phyloP scores from a whole-genome alignment of 2,888 invertebrate genomes.

The Zhuqinia jingwanae region DNA sequence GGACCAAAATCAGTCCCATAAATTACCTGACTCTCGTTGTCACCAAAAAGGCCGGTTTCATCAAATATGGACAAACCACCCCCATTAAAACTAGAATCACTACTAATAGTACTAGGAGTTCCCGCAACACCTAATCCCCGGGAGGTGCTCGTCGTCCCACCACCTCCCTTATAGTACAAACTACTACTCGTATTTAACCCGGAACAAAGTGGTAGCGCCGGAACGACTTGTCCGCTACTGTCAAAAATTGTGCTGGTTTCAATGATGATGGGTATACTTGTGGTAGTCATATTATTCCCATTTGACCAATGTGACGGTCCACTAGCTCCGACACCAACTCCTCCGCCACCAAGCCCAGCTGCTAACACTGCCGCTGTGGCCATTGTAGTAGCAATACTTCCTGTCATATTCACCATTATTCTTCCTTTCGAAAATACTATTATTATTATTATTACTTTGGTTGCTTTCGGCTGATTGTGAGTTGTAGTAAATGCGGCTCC shows the following conservation, averaged over 20 bases:
- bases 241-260: constrained; percentile 50
- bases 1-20: constrained; percentile 61
- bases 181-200: constrained; percentile 15
- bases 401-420: constrained; percentile 71
- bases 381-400: constrained; percentile 54
- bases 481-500: constrained; percentile 4
- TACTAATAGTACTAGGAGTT: constrained; percentile 40
- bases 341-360: constrained; percentile 55
- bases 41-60: constrained; percentile 44
- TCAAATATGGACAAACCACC: constrained; percentile 39
- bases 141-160: constrained; percentile 23
- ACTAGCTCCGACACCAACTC: constrained; percentile 27
- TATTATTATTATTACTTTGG: constrained; percentile 41
- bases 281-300: constrained; percentile 59
- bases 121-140: constrained; percentile 14
- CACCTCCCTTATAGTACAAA: constrained; percentile 32
- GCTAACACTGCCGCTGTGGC: constrained; percentile 53
- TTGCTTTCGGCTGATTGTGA: constrained; percentile 3
- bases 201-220: constrained; percentile 48
- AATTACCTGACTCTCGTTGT: constrained; percentile 65
- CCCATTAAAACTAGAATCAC: constrained; percentile 27
- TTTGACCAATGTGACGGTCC: constrained; percentile 56
- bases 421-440: constrained; percentile 40
- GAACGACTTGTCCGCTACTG: constrained; percentile 58
- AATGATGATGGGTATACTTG: constrained; percentile 51